Percentiles rank a stretch among this genome's conserved stretches.
These are phyloP conservation scores for Carassius gibelio DNA, from an alignment of 2,113 vertebrate genomes.

Conservation along the genomic window DNA sequence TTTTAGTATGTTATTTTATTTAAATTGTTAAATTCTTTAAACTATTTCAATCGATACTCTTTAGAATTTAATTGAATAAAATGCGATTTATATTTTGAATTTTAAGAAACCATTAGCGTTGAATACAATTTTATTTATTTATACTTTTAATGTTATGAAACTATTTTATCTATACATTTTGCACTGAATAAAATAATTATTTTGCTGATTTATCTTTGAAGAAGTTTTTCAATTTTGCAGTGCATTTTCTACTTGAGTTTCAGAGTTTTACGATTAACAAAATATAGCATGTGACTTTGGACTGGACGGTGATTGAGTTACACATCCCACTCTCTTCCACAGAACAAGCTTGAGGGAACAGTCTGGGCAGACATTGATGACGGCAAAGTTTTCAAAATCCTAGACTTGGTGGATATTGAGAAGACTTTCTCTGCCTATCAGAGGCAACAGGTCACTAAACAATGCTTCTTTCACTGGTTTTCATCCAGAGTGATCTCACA, in stretches of 20 bases:
- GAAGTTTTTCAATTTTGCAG: background rate
- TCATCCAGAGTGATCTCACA: conserved; percentile 1
- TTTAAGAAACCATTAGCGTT: background rate
- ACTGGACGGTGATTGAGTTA: background rate
- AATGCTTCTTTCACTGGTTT: background rate
- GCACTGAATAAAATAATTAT: background rate
- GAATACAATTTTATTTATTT: background rate
- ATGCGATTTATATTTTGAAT: background rate
- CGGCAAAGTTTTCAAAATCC: conserved; percentile 87
- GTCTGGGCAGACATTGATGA: conserved; percentile 94
- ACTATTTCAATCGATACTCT: background rate
- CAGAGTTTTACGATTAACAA: background rate
- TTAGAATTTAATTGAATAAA: background rate
- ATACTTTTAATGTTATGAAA: background rate
- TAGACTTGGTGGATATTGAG: conserved; percentile 94
- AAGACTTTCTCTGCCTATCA: conserved; percentile 98
- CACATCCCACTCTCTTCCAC: conserved; percentile 30
- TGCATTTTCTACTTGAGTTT: background rate
- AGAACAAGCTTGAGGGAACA: conserved; percentile 95
- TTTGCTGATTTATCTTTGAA: background rate
- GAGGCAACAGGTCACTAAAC: conserved; percentile 88
- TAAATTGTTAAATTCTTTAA: background rate
- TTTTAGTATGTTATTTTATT: background rate
- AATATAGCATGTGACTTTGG: background rate
- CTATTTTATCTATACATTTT: background rate